A percentile compares a stretch with the other conserved stretches of the same genome.
Evolutionary conservation across 2,888 invertebrate genomes (phyloP).

Genomic region (Gymnoscelis rufifasciata): DNA sequence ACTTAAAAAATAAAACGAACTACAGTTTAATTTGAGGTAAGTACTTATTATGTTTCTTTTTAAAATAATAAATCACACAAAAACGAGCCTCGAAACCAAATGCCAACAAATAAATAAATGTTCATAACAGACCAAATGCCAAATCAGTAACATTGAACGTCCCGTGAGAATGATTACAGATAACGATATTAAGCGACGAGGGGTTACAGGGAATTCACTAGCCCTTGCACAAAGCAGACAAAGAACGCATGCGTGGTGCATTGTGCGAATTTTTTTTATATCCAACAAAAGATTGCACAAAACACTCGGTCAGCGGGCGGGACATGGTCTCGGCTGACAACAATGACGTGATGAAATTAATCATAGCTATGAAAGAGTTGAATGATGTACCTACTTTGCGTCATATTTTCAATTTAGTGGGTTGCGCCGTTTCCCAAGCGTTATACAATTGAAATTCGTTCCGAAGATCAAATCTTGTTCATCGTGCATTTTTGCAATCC

Average conservation of each 20-base stretch:
- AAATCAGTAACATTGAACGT: constrained; percentile 17
- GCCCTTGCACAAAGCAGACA: constrained; percentile 50
- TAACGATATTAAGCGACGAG: constrained; percentile 41
- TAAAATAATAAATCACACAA: too few species aligned
- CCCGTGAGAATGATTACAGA: constrained; percentile 49
- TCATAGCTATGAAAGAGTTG: constrained; percentile 43
- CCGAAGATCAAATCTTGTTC: constrained; percentile 20
- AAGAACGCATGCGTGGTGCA: constrained; percentile 50
- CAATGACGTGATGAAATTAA: constrained; percentile 67
- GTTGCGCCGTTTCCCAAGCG: constrained; percentile 32
- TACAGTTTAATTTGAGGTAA: too few species aligned
- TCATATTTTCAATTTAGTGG: constrained; percentile 37
- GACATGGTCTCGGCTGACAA: constrained; percentile 56
- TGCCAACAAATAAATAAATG: constrained; percentile 5
- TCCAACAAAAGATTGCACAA: constrained; percentile 55
- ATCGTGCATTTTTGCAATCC: constrained; percentile 10
- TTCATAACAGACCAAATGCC: constrained; percentile 10
- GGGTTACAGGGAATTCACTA: constrained; percentile 47
- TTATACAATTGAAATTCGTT: constrained; percentile 36
- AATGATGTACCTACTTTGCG: constrained; percentile 42
- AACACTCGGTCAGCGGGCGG: constrained; percentile 54
- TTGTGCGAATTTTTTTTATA: constrained; percentile 50
- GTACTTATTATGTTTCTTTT: too few species aligned
- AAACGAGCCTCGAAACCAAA: constrained; percentile 1
- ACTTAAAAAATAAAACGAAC: too few species aligned